Evolutionary conservation across 2,113 vertebrate species (phyloP).

Genomic region (Toxostoma redivivum): DNA sequence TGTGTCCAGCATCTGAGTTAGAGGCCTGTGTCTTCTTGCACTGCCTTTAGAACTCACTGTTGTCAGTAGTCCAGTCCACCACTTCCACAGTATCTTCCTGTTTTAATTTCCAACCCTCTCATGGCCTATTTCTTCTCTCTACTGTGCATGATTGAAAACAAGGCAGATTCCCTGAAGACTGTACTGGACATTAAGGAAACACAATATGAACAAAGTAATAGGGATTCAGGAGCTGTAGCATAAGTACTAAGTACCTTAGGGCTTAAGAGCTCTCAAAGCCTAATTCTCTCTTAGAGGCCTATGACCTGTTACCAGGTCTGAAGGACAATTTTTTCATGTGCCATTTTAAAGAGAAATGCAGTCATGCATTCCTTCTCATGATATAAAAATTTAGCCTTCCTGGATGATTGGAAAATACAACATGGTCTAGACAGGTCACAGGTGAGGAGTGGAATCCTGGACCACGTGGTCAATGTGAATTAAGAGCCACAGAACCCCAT

Average conservation of each 20-base stretch:
- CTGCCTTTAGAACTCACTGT: neutral
- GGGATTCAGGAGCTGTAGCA: neutral
- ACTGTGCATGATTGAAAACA: neutral
- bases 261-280: neutral
- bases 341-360: neutral
- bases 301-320: neutral
- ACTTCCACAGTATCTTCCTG: neutral
- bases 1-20: neutral
- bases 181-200: neutral
- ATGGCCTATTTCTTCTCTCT: neutral
- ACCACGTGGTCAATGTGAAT: neutral
- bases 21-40: neutral
- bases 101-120: neutral
- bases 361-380: neutral
- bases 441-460: neutral
- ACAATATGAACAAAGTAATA: neutral
- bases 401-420: neutral
- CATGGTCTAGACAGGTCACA: rapidly evolving
- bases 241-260: neutral
- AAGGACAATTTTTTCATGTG: neutral
- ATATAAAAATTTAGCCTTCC: neutral
- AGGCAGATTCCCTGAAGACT: neutral
- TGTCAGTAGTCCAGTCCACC: neutral
- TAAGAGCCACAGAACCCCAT: neutral
- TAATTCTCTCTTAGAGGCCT: neutral